Evolutionary conservation across 2,797 vertebrate species (phyloP).

Genomic region (Premnoplex brunnescens): DNA sequence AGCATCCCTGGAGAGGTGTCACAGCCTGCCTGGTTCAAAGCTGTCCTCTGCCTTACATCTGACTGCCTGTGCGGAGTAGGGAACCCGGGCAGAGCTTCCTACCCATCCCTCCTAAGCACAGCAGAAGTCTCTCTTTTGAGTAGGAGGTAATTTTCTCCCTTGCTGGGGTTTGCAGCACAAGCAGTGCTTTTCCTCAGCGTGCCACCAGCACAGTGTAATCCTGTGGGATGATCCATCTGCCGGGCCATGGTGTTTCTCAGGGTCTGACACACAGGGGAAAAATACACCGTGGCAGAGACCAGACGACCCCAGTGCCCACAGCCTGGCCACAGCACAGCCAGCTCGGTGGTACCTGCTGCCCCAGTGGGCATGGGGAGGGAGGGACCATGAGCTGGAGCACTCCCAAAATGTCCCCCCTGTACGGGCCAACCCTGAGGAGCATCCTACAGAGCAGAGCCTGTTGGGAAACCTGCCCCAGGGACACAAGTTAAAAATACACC

Average conservation of each 20-base stretch:
- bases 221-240: background rate
- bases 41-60: background rate
- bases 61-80: background rate
- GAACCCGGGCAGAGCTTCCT: background rate
- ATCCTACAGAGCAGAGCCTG: background rate
- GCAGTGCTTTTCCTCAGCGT: background rate
- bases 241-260: rapidly evolving
- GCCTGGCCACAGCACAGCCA: background rate
- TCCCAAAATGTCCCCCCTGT: background rate
- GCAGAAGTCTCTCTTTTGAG: background rate
- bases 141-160: background rate
- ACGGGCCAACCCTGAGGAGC: background rate
- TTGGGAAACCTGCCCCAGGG: background rate
- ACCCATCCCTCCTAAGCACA: background rate
- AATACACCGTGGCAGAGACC: background rate
- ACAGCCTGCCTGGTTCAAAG: background rate
- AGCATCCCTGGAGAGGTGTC: background rate
- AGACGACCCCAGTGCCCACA: rapidly evolving
- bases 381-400: background rate
- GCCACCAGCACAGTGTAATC: rapidly evolving
- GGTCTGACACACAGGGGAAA: background rate
- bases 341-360: background rate
- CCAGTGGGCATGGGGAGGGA: background rate
- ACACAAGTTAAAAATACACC: background rate
- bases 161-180: background rate